Evolutionary conservation across 92 coral and sea anemone genomes (phyloP).

Genomic region (Ricordea florida): DNA sequence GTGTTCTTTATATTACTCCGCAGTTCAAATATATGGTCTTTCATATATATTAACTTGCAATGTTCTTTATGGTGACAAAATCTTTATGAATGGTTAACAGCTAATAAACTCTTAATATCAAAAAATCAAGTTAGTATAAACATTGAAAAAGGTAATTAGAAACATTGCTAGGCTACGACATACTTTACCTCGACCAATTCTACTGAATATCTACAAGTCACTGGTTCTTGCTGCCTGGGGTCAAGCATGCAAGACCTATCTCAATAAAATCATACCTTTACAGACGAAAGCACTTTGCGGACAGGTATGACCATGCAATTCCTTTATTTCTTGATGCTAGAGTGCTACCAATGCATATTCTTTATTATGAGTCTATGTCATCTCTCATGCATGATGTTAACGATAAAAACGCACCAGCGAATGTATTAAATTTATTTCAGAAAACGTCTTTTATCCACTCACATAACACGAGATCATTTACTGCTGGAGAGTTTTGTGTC

Average conservation of each 20-base stretch:
- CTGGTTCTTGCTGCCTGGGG: constrained; percentile 50
- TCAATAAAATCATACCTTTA: constrained; percentile 33
- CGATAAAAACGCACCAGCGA: constrained; percentile 23
- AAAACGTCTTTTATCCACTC: constrained; percentile 34
- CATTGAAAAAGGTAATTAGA: no score
- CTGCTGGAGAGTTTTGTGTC: constrained; percentile 41
- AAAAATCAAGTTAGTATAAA: no score
- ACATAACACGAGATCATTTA: constrained; percentile 52
- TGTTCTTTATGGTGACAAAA: no score
- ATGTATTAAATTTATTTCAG: constrained; percentile 42
- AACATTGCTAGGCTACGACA: constrained; percentile 33
- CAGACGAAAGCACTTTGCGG: constrained; percentile 48
- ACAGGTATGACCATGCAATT: constrained; percentile 25
- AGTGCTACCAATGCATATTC: no score
- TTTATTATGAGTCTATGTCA: constrained; percentile 27
- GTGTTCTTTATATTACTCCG: no score
- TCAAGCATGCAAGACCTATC: constrained; percentile 36
- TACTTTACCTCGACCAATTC: constrained; percentile 21
- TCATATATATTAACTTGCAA: no score
- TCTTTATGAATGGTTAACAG: no score
- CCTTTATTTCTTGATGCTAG: no score
- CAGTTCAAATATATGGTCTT: no score
- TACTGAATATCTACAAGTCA: constrained; percentile 30
- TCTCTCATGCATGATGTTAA: constrained; percentile 44
- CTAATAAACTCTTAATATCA: no score